A percentile compares a stretch with the other conserved stretches of the same genome.
Evolutionary conservation across 2,113 vertebrate species (phyloP).

Genomic region (Chionis minor): DNA sequence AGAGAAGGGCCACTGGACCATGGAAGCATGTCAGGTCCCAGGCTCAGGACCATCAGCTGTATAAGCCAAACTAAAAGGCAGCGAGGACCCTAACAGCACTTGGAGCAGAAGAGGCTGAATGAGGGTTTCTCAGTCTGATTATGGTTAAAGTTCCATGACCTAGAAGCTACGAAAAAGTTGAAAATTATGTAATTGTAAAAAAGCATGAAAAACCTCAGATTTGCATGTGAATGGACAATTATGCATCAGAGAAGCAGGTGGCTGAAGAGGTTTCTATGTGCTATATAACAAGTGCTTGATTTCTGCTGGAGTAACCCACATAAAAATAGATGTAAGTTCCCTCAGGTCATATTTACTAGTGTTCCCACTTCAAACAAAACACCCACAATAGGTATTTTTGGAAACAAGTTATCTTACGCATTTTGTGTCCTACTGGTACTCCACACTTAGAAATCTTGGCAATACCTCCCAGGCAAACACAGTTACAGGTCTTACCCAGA

Average conservation of each 20-base stretch:
- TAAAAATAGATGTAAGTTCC: slow-evolving; percentile 22
- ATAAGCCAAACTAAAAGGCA: neutral
- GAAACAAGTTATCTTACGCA: slow-evolving; percentile 28
- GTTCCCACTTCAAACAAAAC: slow-evolving; percentile 37
- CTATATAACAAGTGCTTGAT: neutral
- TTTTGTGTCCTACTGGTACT: neutral
- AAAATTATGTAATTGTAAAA: neutral
- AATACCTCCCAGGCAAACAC: neutral
- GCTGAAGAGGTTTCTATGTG: neutral
- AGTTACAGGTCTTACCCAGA: neutral
- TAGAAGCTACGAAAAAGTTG: neutral
- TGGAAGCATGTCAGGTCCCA: neutral
- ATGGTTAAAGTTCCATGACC: neutral
- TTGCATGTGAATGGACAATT: neutral
- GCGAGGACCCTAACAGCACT: neutral
- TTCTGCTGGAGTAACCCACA: neutral
- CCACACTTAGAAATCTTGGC: neutral
- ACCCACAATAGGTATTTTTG: slow-evolving; percentile 35
- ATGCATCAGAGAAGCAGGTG: neutral
- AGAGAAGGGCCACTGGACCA: neutral
- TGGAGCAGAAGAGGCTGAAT: neutral
- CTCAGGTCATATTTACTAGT: slow-evolving; percentile 40
- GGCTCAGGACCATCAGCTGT: neutral
- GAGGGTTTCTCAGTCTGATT: neutral
- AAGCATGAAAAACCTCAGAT: neutral